phyloP scores from a whole-genome alignment of 2,113 vertebrate genomes.

The Pangasianodon hypophthalmus region DNA sequence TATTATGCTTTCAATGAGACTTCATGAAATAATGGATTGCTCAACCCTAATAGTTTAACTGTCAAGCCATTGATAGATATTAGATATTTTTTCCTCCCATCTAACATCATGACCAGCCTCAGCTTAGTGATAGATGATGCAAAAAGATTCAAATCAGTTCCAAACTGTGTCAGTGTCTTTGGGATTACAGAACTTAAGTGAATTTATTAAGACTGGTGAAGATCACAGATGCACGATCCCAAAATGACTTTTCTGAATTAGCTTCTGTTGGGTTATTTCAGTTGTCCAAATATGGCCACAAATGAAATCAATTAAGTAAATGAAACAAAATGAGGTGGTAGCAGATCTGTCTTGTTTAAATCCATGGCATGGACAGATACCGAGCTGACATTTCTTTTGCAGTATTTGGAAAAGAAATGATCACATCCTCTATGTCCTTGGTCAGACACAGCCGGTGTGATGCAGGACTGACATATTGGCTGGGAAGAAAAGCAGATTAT shows the following conservation, averaged over 20 bases:
- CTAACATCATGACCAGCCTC: not conserved
- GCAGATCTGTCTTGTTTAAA: slow-evolving; percentile 27
- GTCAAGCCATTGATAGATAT: not conserved
- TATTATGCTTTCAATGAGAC: not conserved
- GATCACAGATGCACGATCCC: slow-evolving; percentile 21
- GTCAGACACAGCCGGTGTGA: slow-evolving; percentile 19
- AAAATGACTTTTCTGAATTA: slow-evolving; percentile 28
- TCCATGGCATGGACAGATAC: not conserved
- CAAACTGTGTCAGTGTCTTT: slow-evolving; percentile 9
- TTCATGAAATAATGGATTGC: not conserved
- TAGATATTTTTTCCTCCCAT: not conserved
- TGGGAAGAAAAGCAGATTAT: not conserved
- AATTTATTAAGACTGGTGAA: slow-evolving; percentile 30
- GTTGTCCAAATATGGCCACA: slow-evolving; percentile 21
- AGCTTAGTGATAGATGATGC: slow-evolving; percentile 48
- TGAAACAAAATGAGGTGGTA: not conserved
- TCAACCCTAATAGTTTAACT: not conserved
- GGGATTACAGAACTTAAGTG: slow-evolving; percentile 38
- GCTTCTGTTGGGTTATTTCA: slow-evolving; percentile 8
- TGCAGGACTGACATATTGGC: slow-evolving; percentile 22
- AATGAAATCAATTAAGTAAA: slow-evolving; percentile 44
- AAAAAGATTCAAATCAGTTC: slow-evolving; percentile 26
- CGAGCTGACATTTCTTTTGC: not conserved
- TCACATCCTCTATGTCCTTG: not conserved
- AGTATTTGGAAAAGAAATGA: not conserved